Evolutionary conservation across 2,888 invertebrate genomes (phyloP).

Genomic region (Tachina lurida): DNA sequence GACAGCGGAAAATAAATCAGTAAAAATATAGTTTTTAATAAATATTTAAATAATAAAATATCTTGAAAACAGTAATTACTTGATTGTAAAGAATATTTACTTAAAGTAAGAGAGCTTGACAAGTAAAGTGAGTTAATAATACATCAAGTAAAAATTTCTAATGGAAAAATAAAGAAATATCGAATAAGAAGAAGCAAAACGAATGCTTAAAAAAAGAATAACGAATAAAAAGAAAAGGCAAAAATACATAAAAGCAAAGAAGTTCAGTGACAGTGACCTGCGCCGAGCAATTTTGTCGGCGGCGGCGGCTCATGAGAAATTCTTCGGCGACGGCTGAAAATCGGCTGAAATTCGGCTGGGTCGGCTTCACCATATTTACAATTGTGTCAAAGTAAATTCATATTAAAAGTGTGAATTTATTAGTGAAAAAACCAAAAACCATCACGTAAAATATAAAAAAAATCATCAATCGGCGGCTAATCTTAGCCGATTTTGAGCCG

Average conservation of each 20-base stretch:
- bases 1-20: slow-evolving; percentile 75
- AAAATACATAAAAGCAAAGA: slow-evolving; percentile 59
- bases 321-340: too few relatives aligned
- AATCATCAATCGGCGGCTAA: too few relatives aligned
- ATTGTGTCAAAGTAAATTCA: too few relatives aligned
- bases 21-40: slow-evolving; percentile 74
- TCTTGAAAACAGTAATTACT: slow-evolving; percentile 69
- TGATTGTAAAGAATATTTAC: slow-evolving; percentile 56
- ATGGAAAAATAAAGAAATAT: slow-evolving; percentile 73
- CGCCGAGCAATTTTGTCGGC: too few relatives aligned
- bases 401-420: too few relatives aligned
- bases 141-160: slow-evolving; percentile 65
- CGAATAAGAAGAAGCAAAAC: slow-evolving; percentile 70
- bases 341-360: too few relatives aligned
- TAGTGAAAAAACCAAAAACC: too few relatives aligned
- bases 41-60: slow-evolving; percentile 69
- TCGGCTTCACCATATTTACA: too few relatives aligned
- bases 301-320: too few relatives aligned
- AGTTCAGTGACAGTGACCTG: too few relatives aligned
- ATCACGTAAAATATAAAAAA: too few relatives aligned
- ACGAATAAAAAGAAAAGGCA: slow-evolving; percentile 58
- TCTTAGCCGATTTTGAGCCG: too few relatives aligned
- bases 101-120: slow-evolving; percentile 51
- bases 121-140: slow-evolving; percentile 71
- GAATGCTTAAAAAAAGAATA: slow-evolving; percentile 64